Evolutionary conservation across 1,140 invertebrate genomes (phyloP), one percentile per base, ranked within the genome.

Genomic region (Hylaeus anthracinus): DNA sequence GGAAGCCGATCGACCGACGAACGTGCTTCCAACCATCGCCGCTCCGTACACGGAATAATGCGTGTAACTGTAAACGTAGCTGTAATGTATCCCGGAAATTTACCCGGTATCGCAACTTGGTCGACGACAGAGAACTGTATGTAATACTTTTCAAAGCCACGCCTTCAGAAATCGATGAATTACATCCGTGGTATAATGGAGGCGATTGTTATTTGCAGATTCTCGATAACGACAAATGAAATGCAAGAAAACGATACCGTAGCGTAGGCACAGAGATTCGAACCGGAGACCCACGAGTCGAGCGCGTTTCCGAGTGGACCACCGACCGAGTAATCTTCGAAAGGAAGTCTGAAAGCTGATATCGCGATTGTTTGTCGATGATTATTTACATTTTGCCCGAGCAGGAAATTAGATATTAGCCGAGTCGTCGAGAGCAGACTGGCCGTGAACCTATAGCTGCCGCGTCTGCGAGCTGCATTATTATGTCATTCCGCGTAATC

Each of bases 21-120:
- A 48, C 37, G 66, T n/a, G 56, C 9, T 39, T 26, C 6, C 15
- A n/a, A 26, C 58, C 72, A 67, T 74, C 74, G 79, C 75, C 75
- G 80, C 77, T 85, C 61, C 37, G 61, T 67, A 76, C 48, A 69
- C 5, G 64, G 76, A 79, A 84, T 70, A 81, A 83, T 60, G 64
- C 69, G 61, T 12, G 39, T 87, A 83, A 86, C 85, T 81, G 84
- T 87, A 83, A 86, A 83, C 77, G 80, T 72, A 56, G 53, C 67
- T 58, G 61, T 64, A 66, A 72, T 64, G 72, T 84, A 74, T 87
- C 26, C 26, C 64, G 73, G 56, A 63, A 83, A 74, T 85, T 81
- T 55, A 39, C 43, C 56, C 51, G 72, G 69, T 64, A 53, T 70
- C 77, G 63, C 74, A 39, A 69, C 67, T 58, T 61, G 66, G 51